phyloP scores from a whole-genome alignment of 2,113 vertebrate species.

The Hemiscyllium ocellatum region DNA sequence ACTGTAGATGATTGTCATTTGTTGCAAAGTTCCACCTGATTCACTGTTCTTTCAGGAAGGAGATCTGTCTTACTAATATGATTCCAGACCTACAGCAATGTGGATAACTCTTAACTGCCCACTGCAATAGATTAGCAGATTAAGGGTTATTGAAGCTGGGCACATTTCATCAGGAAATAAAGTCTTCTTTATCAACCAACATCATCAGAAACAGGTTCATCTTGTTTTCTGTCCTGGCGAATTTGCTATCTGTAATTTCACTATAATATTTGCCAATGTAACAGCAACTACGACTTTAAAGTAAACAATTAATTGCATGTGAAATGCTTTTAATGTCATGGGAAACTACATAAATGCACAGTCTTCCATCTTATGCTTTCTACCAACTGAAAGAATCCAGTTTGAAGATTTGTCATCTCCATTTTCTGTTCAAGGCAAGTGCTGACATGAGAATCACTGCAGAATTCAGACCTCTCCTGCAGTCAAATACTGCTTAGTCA shows the following conservation, averaged over 20 bases:
- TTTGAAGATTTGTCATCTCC: background rate
- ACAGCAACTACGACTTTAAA: background rate
- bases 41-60: too few species aligned
- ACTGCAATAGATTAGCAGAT: too few species aligned
- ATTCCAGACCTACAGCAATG: too few species aligned
- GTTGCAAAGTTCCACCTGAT: too few species aligned
- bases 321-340: background rate
- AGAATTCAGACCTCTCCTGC: background rate
- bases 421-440: background rate
- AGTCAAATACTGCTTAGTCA: conserved; percentile 14
- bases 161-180: too few species aligned
- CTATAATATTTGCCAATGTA: background rate
- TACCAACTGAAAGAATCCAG: background rate
- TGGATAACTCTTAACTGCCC: too few species aligned
- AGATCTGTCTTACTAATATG: too few species aligned
- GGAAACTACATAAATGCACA: background rate
- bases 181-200: background rate
- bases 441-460: background rate
- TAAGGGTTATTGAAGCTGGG: too few species aligned
- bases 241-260: background rate
- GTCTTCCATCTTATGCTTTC: background rate
- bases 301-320: background rate
- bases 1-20: too few species aligned
- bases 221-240: background rate
- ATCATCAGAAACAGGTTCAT: background rate